These are phyloP conservation scores for Muricea muricata DNA, from an alignment of 92 coral and sea anemone genomes.

Conservation along the genomic window DNA sequence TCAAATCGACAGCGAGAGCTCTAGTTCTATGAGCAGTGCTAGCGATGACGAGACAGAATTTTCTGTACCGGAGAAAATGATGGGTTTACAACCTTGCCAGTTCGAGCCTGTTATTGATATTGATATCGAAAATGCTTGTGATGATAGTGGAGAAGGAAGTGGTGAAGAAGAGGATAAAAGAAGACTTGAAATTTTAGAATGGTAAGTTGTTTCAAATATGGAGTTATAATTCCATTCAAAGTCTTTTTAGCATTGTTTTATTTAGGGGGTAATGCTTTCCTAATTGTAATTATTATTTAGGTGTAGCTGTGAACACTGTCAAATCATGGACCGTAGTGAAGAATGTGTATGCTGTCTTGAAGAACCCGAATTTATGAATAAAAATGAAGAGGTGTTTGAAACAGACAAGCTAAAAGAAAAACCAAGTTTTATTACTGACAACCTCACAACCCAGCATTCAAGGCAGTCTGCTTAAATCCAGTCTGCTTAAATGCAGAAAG, in stretches of 20 bases:
- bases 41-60: background rate
- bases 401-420: background rate
- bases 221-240: too few relatives aligned
- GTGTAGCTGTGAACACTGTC: constrained; percentile 7
- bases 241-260: too few relatives aligned
- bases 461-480: constrained; percentile 5
- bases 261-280: too few relatives aligned
- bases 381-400: constrained; percentile 12
- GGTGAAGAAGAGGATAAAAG: background rate
- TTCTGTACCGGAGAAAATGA: background rate
- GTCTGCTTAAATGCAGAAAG: constrained; percentile 22
- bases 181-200: background rate
- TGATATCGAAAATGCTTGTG: background rate
- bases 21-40: background rate
- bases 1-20: background rate
- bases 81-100: background rate
- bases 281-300: background rate
- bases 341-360: constrained; percentile 26
- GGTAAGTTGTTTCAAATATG: background rate
- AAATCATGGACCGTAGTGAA: constrained; percentile 8
- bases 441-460: constrained; percentile 33
- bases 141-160: background rate
- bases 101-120: background rate
- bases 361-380: background rate
- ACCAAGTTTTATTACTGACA: constrained; percentile 39